Evolutionary conservation across 1,140 invertebrate genomes (phyloP).

Genomic region (Ooceraea biroi): DNA sequence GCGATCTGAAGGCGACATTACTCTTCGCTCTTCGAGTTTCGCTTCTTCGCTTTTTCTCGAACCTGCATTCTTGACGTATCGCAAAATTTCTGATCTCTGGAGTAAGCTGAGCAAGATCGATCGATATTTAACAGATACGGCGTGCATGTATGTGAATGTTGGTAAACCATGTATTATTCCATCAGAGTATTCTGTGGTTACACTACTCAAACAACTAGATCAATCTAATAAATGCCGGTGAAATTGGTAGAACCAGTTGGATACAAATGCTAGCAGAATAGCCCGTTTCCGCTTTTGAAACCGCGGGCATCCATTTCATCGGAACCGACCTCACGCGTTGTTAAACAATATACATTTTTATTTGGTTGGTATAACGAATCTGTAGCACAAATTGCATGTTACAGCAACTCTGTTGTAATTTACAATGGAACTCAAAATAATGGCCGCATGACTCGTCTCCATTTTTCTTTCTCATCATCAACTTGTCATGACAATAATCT

Average conservation of each 20-base stretch:
- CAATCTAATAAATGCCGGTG: slow-evolving; percentile 52
- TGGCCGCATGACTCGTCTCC: neutral
- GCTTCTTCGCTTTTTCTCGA: slow-evolving; percentile 14
- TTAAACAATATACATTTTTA: slow-evolving; percentile 52
- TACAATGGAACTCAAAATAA: neutral
- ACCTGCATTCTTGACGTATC: neutral
- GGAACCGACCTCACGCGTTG: slow-evolving; percentile 24
- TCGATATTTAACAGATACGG: neutral
- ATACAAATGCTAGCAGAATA: slow-evolving; percentile 37
- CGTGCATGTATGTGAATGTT: neutral
- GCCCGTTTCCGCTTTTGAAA: slow-evolving; percentile 54
- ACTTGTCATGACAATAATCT: too few relatives aligned
- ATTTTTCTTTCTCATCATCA: neutral
- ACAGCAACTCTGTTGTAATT: neutral
- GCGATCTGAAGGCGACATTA: slow-evolving; percentile 48
- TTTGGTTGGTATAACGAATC: slow-evolving; percentile 15
- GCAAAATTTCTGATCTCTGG: neutral
- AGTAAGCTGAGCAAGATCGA: neutral
- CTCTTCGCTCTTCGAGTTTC: slow-evolving; percentile 52
- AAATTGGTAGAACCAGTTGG: slow-evolving; percentile 53
- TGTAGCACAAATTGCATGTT: neutral
- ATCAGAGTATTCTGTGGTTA: slow-evolving; percentile 49
- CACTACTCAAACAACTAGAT: slow-evolving; percentile 57
- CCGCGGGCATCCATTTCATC: slow-evolving; percentile 45
- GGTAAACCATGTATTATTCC: slow-evolving; percentile 53